phyloP scores from a whole-genome alignment of 2,113 vertebrate species.

The Mesocricetus auratus region DNA sequence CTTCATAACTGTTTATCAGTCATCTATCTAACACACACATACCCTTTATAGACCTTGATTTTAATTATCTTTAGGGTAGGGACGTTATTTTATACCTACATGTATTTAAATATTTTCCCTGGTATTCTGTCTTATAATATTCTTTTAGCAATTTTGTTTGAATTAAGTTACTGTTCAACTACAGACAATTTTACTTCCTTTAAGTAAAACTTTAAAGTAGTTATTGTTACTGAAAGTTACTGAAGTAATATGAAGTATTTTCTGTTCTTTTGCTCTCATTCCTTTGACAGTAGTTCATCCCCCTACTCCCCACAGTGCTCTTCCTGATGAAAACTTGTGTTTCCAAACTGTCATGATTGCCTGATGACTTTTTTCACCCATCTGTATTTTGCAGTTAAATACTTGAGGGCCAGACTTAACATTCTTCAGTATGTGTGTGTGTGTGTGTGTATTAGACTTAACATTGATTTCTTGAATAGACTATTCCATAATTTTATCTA shows the following conservation, averaged over 20 bases:
- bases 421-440: slow-evolving; percentile 25
- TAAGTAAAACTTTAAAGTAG: slow-evolving; percentile 49
- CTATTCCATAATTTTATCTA: slow-evolving; percentile 27
- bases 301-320: background rate
- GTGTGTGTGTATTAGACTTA: slow-evolving; percentile 49
- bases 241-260: background rate
- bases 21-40: background rate
- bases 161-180: slow-evolving; percentile 33
- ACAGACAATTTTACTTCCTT: background rate
- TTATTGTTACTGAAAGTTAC: slow-evolving; percentile 33
- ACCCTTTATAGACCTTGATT: slow-evolving; percentile 40
- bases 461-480: slow-evolving; percentile 58
- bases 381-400: slow-evolving; percentile 62
- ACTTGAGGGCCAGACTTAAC: slow-evolving; percentile 12
- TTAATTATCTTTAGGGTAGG: slow-evolving; percentile 56
- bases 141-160: slow-evolving; percentile 48
- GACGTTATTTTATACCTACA: slow-evolving; percentile 46
- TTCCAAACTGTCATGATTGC: slow-evolving; percentile 62
- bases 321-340: slow-evolving; percentile 50
- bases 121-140: slow-evolving; percentile 10
- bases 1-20: background rate
- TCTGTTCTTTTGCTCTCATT: slow-evolving; percentile 11
- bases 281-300: background rate
- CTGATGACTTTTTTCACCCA: slow-evolving; percentile 40
- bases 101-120: slow-evolving; percentile 37